Evolutionary conservation across 2,113 vertebrate species (phyloP), one percentile per base, ranked within the genome.

Genomic region (Lophura nycthemera): DNA sequence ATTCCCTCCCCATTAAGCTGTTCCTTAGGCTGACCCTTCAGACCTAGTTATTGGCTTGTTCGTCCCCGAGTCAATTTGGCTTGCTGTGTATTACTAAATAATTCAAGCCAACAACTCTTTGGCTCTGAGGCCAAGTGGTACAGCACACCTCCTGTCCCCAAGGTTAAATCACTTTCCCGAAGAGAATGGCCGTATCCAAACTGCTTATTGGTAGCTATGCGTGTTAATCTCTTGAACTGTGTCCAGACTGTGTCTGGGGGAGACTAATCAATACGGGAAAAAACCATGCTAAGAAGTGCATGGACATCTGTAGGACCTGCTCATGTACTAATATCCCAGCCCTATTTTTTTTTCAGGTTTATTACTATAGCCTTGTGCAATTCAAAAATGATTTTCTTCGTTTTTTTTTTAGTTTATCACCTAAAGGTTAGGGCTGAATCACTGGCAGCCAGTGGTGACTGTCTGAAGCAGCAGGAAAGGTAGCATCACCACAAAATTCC

Each of bases 1-100:
- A 77, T 77, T 90, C 34, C 34, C 25, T 88, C 22, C 80, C 14
- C 15, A 27, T 61, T 64, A 74, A 77, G 60, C 32, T 83, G 34
- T 10, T 94, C 69, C 86, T 90, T 47, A 88, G 32, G 30, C n/a
- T 90, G 79, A 88, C 61, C 72, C 72, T 86, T 95, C 38, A 90
- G 60, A 75, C 47, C 14, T 60, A 78, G 16, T 60, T 67, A 52
- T n/a, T 67, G 77, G 65, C 69, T 93, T 74, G 38, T 60, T 88
- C 11, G 1, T 87, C 74, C 74, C 69, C 4, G 5, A 90, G 72
- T 74, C 80, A 86, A 15, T 91, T 76, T 88, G 73, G 50, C 52
- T 81, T 78, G 29, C 38, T 86, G 27, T 67, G 42, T 56, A 61
- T 71, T 52, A 71, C 52, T 88, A 85, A 83, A 88, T 93, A 91